Conservation (phyloP, 2,797 vertebrate species). For the Onychomys torridus region DNA sequence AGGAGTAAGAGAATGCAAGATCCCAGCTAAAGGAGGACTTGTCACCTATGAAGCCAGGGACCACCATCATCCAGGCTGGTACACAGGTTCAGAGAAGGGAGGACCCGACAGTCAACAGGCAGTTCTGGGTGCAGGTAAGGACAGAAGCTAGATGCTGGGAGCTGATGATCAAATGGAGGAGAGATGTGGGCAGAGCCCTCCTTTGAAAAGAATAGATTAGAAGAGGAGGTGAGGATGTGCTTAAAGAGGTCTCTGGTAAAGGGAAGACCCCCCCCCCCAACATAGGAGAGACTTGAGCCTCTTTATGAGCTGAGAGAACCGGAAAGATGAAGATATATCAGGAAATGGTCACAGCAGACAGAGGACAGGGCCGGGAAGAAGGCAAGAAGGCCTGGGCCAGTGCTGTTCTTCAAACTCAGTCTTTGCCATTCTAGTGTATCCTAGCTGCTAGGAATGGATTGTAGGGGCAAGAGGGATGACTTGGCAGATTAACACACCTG, state of each 20-base stretch:
- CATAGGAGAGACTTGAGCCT: not conserved
- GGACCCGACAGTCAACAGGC: not conserved
- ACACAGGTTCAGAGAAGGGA: not conserved
- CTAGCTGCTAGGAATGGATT: not conserved
- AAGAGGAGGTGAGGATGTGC: conserved; percentile 1
- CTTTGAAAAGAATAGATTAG: not conserved
- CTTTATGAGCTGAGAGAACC: not conserved
- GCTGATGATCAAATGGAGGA: not conserved
- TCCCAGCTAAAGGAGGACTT: not conserved
- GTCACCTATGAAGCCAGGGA: not conserved
- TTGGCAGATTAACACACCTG: not conserved
- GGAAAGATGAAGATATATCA: not conserved
- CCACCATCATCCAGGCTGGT: not conserved
- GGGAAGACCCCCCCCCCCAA: not conserved
- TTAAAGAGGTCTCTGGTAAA: not conserved
- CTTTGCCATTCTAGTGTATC: not conserved
- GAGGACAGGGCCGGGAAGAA: not conserved
- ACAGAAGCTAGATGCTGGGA: not conserved
- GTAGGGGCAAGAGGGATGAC: not conserved
- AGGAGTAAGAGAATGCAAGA: not conserved
- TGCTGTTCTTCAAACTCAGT: not conserved
- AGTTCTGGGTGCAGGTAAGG: not conserved
- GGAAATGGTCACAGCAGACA: not conserved
- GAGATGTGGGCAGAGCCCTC: not conserved
- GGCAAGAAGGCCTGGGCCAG: too few relatives aligned